These are phyloP conservation scores for Cheilinus undulatus DNA, from an alignment of 2,113 vertebrate genomes.

Conservation along the genomic window DNA sequence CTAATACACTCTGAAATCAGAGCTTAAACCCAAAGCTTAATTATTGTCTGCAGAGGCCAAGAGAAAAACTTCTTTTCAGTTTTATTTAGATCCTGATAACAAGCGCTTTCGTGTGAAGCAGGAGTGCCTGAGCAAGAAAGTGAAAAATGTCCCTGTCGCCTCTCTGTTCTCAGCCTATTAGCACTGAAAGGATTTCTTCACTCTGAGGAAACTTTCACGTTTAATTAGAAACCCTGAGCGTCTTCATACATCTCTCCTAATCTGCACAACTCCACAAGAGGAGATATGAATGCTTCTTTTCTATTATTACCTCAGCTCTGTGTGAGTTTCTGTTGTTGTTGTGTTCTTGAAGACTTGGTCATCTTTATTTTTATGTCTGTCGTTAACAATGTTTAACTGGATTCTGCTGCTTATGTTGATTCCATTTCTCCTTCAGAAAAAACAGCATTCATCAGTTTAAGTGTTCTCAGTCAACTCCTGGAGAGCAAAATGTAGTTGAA, in stretches of 20 bases:
- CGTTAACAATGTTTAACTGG: background rate
- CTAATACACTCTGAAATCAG: too few species aligned
- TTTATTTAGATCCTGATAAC: too few species aligned
- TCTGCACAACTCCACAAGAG: background rate
- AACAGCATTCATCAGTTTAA: too few species aligned
- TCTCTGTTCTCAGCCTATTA: background rate
- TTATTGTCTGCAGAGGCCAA: too few species aligned
- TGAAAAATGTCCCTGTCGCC: background rate
- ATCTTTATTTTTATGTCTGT: background rate
- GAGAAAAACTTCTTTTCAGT: too few species aligned
- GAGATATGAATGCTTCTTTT: too few species aligned
- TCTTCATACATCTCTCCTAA: background rate
- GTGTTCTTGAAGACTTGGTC: background rate
- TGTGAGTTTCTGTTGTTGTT: background rate
- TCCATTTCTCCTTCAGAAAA: background rate
- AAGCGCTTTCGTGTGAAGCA: too few species aligned
- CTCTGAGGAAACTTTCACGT: background rate
- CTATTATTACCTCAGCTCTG: background rate
- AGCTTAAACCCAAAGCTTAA: too few species aligned
- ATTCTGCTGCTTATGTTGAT: background rate
- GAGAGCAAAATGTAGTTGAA: too few species aligned
- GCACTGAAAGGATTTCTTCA: background rate
- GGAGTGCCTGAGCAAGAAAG: background rate
- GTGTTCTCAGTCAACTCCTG: too few species aligned
- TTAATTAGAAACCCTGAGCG: background rate